A percentile compares a stretch with the other conserved stretches of the same genome.
Evolutionary conservation across 2,113 vertebrate species (phyloP).

Genomic region (Xyrauchen texanus): DNA sequence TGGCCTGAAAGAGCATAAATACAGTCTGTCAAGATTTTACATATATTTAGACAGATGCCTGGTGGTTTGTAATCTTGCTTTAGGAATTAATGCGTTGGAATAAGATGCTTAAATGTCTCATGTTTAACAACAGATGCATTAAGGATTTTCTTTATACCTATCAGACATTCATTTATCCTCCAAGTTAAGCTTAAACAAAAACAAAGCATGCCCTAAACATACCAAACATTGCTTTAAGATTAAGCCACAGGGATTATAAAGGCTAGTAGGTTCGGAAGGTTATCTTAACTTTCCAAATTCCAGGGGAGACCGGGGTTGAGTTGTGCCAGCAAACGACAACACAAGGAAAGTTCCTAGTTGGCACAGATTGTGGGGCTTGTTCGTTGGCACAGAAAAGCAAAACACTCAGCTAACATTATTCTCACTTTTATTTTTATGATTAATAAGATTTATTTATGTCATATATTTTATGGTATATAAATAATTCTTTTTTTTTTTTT

Average conservation of each 20-base stretch:
- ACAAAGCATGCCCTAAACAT: neutral
- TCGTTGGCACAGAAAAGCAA: too few relatives aligned
- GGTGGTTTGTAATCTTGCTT: conserved; percentile 24
- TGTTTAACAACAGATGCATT: conserved; percentile 22
- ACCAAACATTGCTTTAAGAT: neutral
- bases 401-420: too few relatives aligned
- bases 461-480: too few relatives aligned
- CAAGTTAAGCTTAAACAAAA: conserved; percentile 5
- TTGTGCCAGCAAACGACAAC: too few relatives aligned
- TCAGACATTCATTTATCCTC: neutral
- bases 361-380: too few relatives aligned
- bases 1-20: neutral
- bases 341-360: too few relatives aligned
- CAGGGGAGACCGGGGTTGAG: too few relatives aligned
- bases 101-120: neutral
- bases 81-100: neutral
- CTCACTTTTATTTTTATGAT: too few relatives aligned
- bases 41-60: neutral
- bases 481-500: too few relatives aligned
- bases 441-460: too few relatives aligned
- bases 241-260: conserved; percentile 17
- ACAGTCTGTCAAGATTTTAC: neutral
- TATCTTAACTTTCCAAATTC: neutral
- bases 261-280: neutral
- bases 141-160: conserved; percentile 7